A percentile compares a stretch with the other conserved stretches of the same genome.
phyloP scores from a whole-genome alignment of 2,888 invertebrate genomes.

The Cerastis leucographa region DNA sequence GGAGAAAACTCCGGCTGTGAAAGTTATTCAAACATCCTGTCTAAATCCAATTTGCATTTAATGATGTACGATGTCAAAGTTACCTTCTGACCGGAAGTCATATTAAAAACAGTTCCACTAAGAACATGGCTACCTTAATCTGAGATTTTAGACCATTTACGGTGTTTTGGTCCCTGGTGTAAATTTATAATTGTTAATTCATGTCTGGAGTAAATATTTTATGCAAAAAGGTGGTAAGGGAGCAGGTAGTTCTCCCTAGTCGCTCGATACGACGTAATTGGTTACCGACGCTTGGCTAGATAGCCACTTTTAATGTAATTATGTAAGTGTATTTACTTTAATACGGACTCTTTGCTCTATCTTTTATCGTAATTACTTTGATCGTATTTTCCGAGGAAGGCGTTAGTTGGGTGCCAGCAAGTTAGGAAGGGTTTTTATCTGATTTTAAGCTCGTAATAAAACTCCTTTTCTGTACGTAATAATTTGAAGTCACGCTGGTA shows the following conservation, averaged over 20 bases:
- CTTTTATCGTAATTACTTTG: conserved; percentile 54
- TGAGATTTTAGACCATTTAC: conserved; percentile 75
- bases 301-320: conserved; percentile 61
- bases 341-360: conserved; percentile 52
- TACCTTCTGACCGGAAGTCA: not conserved
- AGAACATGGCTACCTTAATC: conserved; percentile 77
- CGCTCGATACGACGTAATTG: conserved; percentile 59
- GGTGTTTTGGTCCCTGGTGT: conserved; percentile 68
- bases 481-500: conserved; percentile 1
- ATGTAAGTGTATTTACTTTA: conserved; percentile 61
- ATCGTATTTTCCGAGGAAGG: conserved; percentile 35
- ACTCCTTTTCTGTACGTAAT: conserved; percentile 28
- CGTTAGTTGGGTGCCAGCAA: conserved; percentile 27
- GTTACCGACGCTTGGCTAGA: conserved; percentile 56
- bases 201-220: conserved; percentile 62
- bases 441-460: conserved; percentile 37
- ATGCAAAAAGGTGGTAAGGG: conserved; percentile 52
- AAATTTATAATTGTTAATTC: conserved; percentile 72
- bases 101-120: conserved; percentile 26
- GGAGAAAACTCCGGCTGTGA: conserved; percentile 18
- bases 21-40: conserved; percentile 17
- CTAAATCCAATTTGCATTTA: conserved; percentile 20
- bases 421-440: conserved; percentile 33
- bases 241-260: conserved; percentile 39
- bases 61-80: conserved; percentile 17